phyloP scores from a whole-genome alignment of 1,140 invertebrate genomes.

The Drosophila ficusphila region DNA sequence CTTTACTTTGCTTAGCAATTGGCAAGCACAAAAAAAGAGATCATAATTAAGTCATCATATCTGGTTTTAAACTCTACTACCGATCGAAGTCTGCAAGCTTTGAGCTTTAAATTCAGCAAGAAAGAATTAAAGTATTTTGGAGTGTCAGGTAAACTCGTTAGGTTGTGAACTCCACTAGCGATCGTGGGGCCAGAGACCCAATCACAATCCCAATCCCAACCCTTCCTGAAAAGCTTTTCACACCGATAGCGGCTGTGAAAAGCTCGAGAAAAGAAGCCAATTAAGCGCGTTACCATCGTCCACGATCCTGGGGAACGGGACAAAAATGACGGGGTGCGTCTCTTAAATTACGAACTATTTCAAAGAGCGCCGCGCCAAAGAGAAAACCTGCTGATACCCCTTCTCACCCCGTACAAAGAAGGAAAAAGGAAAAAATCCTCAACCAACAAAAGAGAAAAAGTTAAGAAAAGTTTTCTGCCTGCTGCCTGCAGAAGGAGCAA shows the following conservation, averaged over 20 bases:
- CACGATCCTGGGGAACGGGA: neutral
- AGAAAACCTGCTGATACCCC: neutral
- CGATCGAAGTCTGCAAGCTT: neutral
- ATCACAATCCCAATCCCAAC: no score
- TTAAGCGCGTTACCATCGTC: neutral
- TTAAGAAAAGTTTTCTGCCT: conserved; percentile 54
- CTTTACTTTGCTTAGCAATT: no score
- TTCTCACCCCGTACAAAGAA: neutral
- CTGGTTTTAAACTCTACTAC: neutral
- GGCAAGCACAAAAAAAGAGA: neutral
- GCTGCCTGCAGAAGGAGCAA: conserved; percentile 5
- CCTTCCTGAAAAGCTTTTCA: neutral
- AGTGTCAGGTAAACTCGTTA: no score
- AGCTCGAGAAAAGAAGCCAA: neutral
- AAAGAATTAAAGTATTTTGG: neutral
- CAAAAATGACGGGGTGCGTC: neutral
- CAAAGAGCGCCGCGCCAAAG: neutral
- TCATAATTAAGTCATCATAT: neutral
- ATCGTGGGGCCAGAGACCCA: neutral
- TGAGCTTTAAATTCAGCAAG: neutral
- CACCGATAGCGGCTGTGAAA: neutral
- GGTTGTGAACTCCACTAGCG: neutral
- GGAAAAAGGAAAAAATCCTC: neutral
- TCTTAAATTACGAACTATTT: conserved; percentile 21
- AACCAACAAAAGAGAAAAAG: conserved; percentile 24